A percentile compares a stretch with the other conserved stretches of the same genome.
These are phyloP conservation scores for Tragopan temminckii DNA, from an alignment of 2,797 vertebrate genomes.

Conservation along the genomic window DNA sequence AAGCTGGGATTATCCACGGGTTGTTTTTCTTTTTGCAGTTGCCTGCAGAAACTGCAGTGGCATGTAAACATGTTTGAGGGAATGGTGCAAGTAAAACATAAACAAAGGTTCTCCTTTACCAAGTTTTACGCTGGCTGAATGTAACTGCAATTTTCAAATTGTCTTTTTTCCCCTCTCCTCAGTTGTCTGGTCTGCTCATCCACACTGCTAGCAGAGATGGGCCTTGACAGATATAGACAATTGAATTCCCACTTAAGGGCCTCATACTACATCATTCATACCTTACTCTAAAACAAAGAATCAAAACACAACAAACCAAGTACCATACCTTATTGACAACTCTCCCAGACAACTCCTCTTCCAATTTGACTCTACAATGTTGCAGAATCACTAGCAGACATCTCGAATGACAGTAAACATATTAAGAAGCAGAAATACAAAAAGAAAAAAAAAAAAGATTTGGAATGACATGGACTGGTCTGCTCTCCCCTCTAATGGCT, in stretches of 20 bases:
- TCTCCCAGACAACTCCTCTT: background rate
- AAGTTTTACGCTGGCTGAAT: background rate
- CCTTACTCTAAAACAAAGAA: background rate
- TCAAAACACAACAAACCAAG: background rate
- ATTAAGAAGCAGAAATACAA: background rate
- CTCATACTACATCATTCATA: background rate
- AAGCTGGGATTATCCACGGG: background rate
- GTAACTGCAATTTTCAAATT: background rate
- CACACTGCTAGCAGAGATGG: background rate
- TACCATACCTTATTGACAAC: background rate
- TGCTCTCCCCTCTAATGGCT: rapidly evolving
- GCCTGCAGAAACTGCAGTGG: background rate
- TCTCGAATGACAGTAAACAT: background rate
- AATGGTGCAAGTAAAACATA: background rate
- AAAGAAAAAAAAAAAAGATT: background rate
- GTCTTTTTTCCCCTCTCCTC: background rate
- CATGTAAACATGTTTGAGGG: background rate
- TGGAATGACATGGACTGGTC: background rate
- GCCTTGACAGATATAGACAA: background rate
- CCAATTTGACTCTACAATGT: background rate
- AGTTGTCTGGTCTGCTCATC: background rate
- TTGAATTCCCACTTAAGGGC: constrained; percentile 1
- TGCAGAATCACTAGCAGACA: background rate
- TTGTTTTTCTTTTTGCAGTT: background rate
- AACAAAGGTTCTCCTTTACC: background rate